phyloP scores from a whole-genome alignment of 2,113 vertebrate genomes.

The Benitochromis conjunctus region DNA sequence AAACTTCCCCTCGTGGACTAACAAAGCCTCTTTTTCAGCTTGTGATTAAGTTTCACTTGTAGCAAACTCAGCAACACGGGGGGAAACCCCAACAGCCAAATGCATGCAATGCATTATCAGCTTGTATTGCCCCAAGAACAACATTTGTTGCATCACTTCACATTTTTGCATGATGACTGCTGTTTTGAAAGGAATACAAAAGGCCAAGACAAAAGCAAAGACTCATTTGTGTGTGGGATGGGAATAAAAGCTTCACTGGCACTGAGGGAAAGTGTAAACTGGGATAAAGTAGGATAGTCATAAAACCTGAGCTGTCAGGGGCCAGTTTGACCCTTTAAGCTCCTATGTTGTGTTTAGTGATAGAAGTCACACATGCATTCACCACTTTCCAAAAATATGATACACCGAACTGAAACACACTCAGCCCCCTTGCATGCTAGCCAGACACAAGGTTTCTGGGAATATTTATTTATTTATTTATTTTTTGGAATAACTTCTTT shows the following conservation, averaged over 20 bases:
- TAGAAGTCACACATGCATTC: neutral
- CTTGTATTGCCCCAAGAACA: conserved; percentile 33
- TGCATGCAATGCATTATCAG: conserved; percentile 16
- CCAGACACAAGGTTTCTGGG: conserved; percentile 4
- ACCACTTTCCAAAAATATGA: neutral
- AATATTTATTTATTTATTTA: conserved; percentile 24
- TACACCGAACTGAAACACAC: neutral
- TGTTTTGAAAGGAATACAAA: conserved; percentile 22
- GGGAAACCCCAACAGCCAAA: neutral
- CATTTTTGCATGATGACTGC: conserved; percentile 41
- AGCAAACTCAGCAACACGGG: conserved; percentile 3
- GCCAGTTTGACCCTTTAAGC: neutral
- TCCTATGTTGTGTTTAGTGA: neutral
- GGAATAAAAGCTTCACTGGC: neutral
- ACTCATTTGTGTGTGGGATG: conserved; percentile 31
- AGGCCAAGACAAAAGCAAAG: neutral
- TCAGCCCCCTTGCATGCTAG: neutral
- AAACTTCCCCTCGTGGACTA: conserved; percentile 29
- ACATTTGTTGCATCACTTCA: conserved; percentile 55
- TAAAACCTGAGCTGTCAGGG: neutral
- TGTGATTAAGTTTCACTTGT: conserved; percentile 28
- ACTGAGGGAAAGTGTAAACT: neutral
- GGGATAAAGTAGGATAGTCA: neutral
- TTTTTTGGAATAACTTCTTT: neutral
- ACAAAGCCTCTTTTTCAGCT: conserved; percentile 25